Percentiles rank a stretch among this genome's conserved stretches.
These are phyloP conservation scores for Drosophila demipolita DNA, from an alignment of 2,888 invertebrate genomes.

Conservation along the genomic window DNA sequence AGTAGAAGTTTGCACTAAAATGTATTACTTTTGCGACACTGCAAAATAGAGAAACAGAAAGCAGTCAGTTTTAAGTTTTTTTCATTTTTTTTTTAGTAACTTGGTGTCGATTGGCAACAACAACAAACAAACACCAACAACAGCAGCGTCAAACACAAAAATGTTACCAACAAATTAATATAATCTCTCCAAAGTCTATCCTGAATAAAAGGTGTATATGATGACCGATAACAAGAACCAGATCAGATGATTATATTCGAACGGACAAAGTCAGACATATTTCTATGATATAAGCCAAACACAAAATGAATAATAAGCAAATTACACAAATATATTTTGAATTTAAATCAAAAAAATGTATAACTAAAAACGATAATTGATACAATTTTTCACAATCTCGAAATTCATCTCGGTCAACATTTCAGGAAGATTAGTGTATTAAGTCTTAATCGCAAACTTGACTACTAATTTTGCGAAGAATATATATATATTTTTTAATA, in stretches of 20 bases:
- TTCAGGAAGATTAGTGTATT: not conserved
- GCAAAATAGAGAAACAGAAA: conserved; percentile 82
- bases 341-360: not conserved
- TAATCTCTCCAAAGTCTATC: not conserved
- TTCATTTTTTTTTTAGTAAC: conserved; percentile 18
- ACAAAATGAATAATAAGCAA: not conserved
- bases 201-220: not conserved
- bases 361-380: not conserved
- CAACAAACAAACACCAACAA: conserved; percentile 29
- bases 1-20: conserved; percentile 61
- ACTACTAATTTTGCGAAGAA: not conserved
- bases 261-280: not conserved
- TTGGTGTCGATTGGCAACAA: conserved; percentile 27
- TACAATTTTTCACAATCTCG: not conserved
- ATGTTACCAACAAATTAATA: not conserved
- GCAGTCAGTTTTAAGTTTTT: conserved; percentile 64
- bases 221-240: conserved; percentile 3
- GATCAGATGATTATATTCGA: conserved; percentile 3
- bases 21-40: conserved; percentile 83
- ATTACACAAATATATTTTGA: not conserved
- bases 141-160: conserved; percentile 23
- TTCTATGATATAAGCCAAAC: not conserved
- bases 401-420: not conserved
- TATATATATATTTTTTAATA: conserved; percentile 8
- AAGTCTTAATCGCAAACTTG: not conserved